Evolutionary conservation across 1,140 invertebrate species (phyloP), one percentile per base, ranked within the genome.

Genomic region (Drosophila sturtevanti): DNA sequence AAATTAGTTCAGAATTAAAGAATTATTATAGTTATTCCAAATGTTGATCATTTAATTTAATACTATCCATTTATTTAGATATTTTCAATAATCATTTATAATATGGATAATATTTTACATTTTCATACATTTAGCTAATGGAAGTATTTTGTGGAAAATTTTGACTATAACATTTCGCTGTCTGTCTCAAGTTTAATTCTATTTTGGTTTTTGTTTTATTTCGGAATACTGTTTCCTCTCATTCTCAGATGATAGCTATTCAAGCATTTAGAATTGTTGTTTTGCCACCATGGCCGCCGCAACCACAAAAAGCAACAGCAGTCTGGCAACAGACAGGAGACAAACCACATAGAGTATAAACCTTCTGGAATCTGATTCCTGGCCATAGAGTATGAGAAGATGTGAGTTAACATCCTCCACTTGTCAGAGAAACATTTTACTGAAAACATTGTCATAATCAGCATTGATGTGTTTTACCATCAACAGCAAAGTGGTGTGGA

Each of bases 221-320:
- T 18, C 4, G 41, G 16, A 14, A 44, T 44, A 44, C 41, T 44
- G 41, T 44, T 44, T 14, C 0, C 14, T 44, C 9, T 6, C 18
- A 48, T 48, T 48, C 41, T 48, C 41, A 48, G 41, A 48, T 48
- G 41, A 48, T 48, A 14, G 16, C 41, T 48, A 48, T 48, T 48
- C 41, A 48, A 48, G 41, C 72, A 65, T 60, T 70, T 63, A 22
- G 37, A 58, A 35, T 69, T 69, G 60, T 64, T 69, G 54, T 64
- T 69, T 69, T 48, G 41, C 41, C 41, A 48, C 41, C 41, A 48
- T 48, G 41, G 41, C 41, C 14, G 12, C 41, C 41, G 52, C 22
- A 55, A 55, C 52, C 52, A 55, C 52, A 55, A 14, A 48, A 48
- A 48, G 41, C 41, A 48, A 16, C 41, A 48, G 41, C 7, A 48